Conservation (phyloP, 2,113 vertebrate genomes). For the Mesocricetus auratus region DNA sequence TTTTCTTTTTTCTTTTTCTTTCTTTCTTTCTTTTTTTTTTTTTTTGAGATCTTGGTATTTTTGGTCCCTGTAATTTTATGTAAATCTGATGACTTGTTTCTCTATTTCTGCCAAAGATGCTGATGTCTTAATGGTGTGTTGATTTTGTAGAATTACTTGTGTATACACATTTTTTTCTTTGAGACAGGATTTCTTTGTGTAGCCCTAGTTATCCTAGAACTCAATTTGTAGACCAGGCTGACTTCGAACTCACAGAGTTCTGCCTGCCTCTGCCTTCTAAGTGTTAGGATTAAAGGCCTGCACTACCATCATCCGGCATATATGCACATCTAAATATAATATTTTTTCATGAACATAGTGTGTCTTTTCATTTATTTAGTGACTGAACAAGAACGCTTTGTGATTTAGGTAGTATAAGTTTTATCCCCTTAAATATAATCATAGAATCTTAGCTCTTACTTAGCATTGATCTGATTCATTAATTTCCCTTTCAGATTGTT, state of each 20-base stretch:
- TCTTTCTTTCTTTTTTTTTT: not conserved
- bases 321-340: not conserved
- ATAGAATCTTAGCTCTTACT: not conserved
- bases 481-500: not conserved
- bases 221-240: no score
- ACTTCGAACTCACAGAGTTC: no score
- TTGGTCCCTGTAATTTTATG: not conserved
- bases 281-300: no score
- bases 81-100: not conserved
- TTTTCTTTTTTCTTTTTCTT: not conserved
- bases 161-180: not conserved
- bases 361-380: not conserved
- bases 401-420: not conserved
- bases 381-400: not conserved
- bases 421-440: not conserved
- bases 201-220: no score
- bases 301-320: no score
- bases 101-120: not conserved
- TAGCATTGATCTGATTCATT: not conserved
- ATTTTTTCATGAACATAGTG: not conserved
- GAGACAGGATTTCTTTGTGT: no score
- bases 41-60: not conserved
- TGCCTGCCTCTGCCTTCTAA: no score
- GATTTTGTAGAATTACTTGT: not conserved
- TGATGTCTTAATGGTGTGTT: not conserved